phyloP scores from a whole-genome alignment of 2,888 invertebrate genomes.

The Itoplectis maculator region DNA sequence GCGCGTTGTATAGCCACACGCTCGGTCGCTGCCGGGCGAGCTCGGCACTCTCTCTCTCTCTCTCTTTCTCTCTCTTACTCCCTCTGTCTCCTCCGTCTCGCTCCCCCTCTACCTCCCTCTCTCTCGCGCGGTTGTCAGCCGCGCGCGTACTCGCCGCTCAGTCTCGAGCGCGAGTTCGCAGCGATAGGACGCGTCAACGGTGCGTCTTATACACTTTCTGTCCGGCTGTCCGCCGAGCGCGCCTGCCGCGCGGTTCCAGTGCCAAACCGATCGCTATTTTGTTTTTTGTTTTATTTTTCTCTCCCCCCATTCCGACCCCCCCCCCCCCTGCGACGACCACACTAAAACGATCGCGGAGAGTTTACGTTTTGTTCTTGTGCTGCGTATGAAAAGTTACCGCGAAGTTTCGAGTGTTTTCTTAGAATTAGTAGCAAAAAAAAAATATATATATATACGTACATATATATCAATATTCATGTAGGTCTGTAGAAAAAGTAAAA shows the following conservation, averaged over 20 bases:
- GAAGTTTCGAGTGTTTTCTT: conserved; percentile 13
- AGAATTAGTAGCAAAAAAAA: neutral
- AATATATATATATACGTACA: neutral
- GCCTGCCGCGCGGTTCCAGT: conserved; percentile 31
- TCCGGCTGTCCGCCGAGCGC: conserved; percentile 34
- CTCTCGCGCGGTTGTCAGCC: conserved; percentile 10
- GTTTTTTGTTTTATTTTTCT: conserved; percentile 6
- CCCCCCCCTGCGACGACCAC: too few relatives aligned
- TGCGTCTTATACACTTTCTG: conserved; percentile 8
- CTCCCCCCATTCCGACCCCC: neutral
- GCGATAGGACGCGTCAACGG: conserved; percentile 71
- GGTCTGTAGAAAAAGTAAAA: neutral
- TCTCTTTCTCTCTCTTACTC: neutral
- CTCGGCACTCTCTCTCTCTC: conserved; percentile 56
- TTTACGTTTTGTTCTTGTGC: conserved; percentile 11
- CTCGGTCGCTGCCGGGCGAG: conserved; percentile 72
- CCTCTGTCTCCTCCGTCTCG: conserved; percentile 74
- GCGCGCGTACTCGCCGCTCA: conserved; percentile 67
- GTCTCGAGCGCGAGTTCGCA: conserved; percentile 79
- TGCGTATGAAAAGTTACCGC: conserved; percentile 27
- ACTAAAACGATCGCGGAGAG: too few relatives aligned
- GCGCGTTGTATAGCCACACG: conserved; percentile 22
- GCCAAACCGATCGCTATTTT: neutral
- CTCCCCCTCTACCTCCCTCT: conserved; percentile 48
- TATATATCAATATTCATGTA: too few relatives aligned